Evolutionary conservation across 2,888 invertebrate species (phyloP).

Genomic region (Laspeyria flexula): DNA sequence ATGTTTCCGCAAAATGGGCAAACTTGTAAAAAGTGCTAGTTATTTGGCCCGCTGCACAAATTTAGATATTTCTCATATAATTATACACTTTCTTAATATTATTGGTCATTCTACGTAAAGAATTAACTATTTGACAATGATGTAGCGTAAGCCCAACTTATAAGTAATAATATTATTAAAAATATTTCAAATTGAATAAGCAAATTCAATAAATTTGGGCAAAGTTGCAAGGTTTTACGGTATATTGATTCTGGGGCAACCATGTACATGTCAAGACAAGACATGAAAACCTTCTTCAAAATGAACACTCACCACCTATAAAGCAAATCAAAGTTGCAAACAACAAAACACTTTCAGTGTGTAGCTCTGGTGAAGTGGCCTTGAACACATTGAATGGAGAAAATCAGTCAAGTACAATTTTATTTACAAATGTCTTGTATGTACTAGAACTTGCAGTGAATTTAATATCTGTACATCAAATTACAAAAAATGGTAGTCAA

Average conservation of each 20-base stretch:
- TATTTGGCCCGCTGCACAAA: neutral
- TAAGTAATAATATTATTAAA: too few species aligned
- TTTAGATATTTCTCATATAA: neutral
- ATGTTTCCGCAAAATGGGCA: neutral
- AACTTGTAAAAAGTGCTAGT: neutral
- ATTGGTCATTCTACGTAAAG: neutral
- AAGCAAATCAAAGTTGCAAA: slow-evolving; percentile 25
- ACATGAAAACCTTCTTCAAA: slow-evolving; percentile 8
- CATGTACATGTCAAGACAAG: slow-evolving; percentile 22
- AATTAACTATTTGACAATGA: neutral
- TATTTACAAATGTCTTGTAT: slow-evolving; percentile 23
- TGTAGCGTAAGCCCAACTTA: too few species aligned
- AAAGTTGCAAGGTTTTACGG: slow-evolving; percentile 4
- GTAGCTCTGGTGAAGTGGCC: slow-evolving; percentile 15
- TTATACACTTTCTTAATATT: neutral
- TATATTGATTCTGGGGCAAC: slow-evolving; percentile 29
- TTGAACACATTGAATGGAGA: slow-evolving; percentile 9
- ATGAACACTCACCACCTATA: slow-evolving; percentile 9
- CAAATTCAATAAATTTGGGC: too few species aligned
- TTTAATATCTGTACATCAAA: slow-evolving; percentile 15
- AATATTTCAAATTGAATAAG: neutral
- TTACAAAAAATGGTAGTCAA: slow-evolving; percentile 10
- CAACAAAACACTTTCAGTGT: slow-evolving; percentile 21
- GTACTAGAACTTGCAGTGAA: slow-evolving; percentile 20
- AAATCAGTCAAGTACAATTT: slow-evolving; percentile 14